These are phyloP conservation scores for Heliconius melpomene DNA, from an alignment of 1,140 invertebrate species.

Conservation along the genomic window DNA sequence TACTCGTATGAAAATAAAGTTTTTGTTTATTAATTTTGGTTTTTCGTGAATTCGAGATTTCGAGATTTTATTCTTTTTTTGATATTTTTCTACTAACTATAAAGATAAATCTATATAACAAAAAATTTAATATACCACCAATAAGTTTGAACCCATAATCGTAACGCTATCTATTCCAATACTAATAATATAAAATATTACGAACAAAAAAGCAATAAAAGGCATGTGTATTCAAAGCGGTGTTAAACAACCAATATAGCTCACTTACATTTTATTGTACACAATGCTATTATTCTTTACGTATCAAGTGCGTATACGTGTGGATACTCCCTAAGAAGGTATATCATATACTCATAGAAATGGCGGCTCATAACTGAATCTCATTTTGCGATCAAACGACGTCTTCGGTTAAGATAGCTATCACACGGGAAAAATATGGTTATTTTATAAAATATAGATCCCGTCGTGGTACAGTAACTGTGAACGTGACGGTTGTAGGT, in stretches of 20 bases:
- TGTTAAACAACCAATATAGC: neutral
- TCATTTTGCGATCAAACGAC: slow-evolving; percentile 33
- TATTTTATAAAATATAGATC: neutral
- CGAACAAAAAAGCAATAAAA: neutral
- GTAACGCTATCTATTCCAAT: no score
- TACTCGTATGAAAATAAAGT: neutral
- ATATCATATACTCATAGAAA: slow-evolving; percentile 38
- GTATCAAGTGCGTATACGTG: slow-evolving; percentile 28
- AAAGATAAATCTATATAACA: no score
- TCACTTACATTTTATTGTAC: slow-evolving; percentile 12
- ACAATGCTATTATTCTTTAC: slow-evolving; percentile 8
- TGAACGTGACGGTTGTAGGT: no score
- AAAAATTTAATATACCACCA: no score
- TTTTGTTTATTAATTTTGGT: no score
- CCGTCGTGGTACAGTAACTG: neutral
- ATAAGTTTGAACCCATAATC: no score
- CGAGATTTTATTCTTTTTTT: no score
- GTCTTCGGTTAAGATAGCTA: slow-evolving; percentile 23
- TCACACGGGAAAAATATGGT: slow-evolving; percentile 35
- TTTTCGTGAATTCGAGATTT: no score
- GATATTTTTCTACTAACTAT: no score
- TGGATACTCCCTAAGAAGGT: slow-evolving; percentile 26
- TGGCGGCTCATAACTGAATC: slow-evolving; percentile 40
- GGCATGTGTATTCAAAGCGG: neutral
- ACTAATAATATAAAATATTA: neutral